A percentile compares a stretch with the other conserved stretches of the same genome.
These are phyloP conservation scores for Discoglossus pictus DNA, from an alignment of 2,797 vertebrate genomes.

Conservation along the genomic window DNA sequence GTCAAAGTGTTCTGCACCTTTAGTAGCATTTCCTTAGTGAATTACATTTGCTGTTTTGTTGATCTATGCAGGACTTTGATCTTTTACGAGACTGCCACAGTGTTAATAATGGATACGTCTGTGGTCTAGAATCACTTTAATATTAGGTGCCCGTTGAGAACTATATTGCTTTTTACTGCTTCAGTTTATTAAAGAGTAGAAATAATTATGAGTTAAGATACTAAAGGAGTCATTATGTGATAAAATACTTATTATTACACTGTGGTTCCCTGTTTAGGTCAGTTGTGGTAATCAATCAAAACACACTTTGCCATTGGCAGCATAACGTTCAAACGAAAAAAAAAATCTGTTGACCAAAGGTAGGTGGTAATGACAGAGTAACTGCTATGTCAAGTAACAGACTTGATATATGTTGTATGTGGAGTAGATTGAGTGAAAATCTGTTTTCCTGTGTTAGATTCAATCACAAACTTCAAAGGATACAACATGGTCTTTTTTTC, in stretches of 20 bases:
- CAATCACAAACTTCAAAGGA: slow-evolving; percentile 60
- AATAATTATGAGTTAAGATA: background rate
- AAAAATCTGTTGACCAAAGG: slow-evolving; percentile 63
- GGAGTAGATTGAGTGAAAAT: slow-evolving; percentile 69
- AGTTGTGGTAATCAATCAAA: slow-evolving; percentile 72
- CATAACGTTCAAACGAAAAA: slow-evolving; percentile 59
- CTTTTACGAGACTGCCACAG: background rate
- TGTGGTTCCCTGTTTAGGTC: slow-evolving; percentile 68
- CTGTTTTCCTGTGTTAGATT: slow-evolving; percentile 60
- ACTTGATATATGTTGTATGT: slow-evolving; percentile 73
- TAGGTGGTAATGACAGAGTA: slow-evolving; percentile 68
- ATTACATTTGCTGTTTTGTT: background rate
- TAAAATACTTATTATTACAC: slow-evolving; percentile 71
- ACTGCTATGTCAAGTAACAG: slow-evolving; percentile 70
- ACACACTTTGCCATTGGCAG: slow-evolving; percentile 70
- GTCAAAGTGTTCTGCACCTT: too few relatives aligned
- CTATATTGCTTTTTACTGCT: slow-evolving; percentile 16
- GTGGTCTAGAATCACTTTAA: slow-evolving; percentile 6
- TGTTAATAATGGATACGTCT: slow-evolving; percentile 4
- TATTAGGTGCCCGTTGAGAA: slow-evolving; percentile 4
- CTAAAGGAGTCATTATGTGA: slow-evolving; percentile 57
- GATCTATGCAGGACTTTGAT: background rate
- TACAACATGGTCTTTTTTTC: slow-evolving; percentile 61
- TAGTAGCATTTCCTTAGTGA: background rate
- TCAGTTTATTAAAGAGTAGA: background rate